These are phyloP conservation scores for Nephrotoma flavescens DNA, from an alignment of 2,888 invertebrate species.

Conservation along the genomic window DNA sequence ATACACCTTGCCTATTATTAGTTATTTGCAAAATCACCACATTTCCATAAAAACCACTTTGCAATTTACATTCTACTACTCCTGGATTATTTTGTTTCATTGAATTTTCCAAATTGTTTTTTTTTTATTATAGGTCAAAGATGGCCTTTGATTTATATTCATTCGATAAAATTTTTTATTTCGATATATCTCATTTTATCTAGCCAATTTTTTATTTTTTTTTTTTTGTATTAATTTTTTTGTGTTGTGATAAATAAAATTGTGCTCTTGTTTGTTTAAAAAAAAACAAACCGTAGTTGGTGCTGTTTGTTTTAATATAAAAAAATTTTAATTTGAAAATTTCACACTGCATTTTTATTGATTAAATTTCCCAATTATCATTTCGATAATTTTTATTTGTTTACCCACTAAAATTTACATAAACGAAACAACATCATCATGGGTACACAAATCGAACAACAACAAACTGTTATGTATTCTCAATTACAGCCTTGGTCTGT, in stretches of 20 bases:
- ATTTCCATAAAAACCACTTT: background rate
- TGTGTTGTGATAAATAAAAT: background rate
- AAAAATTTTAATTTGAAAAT: background rate
- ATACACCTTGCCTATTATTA: too few species aligned
- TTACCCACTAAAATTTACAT: background rate
- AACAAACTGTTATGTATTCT: constrained; percentile 25
- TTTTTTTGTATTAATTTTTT: constrained; percentile 4
- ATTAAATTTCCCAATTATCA: background rate
- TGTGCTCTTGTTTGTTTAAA: background rate
- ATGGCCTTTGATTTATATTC: background rate
- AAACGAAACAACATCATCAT: background rate
- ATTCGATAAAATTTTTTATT: background rate
- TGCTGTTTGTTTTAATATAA: background rate
- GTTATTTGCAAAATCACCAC: too few species aligned
- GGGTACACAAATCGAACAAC: constrained; percentile 16
- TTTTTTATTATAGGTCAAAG: background rate
- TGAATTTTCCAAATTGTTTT: constrained; percentile 6
- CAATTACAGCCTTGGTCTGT: constrained; percentile 70
- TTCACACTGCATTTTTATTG: background rate
- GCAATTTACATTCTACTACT: background rate
- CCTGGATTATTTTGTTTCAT: background rate
- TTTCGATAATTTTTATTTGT: background rate
- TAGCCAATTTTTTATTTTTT: background rate
- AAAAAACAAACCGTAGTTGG: background rate
- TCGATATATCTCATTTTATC: background rate